Percentiles rank a stretch among this genome's conserved stretches.
These are phyloP conservation scores for Schlechtendalia chinensis DNA, from an alignment of 1,140 invertebrate species.

Conservation along the genomic window DNA sequence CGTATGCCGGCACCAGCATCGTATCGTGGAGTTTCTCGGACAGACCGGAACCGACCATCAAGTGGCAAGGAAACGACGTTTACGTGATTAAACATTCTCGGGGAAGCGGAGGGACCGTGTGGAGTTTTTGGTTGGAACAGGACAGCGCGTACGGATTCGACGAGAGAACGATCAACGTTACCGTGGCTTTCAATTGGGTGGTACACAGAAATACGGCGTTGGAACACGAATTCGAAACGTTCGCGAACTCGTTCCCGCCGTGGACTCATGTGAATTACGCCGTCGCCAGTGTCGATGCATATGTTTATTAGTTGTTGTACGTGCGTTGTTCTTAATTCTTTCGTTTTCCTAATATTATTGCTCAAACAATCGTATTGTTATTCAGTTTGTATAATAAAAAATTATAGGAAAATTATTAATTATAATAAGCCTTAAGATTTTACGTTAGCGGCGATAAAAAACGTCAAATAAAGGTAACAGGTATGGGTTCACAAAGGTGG, in stretches of 20 bases:
- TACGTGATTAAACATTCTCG: constrained; percentile 23
- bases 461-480: no score
- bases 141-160: not conserved
- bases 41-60: not conserved
- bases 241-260: constrained; percentile 10
- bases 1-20: not conserved
- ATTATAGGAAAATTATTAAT: no score
- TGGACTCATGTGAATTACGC: constrained; percentile 24
- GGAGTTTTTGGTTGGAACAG: constrained; percentile 34
- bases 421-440: no score
- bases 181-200: constrained; percentile 15
- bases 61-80: constrained; percentile 15
- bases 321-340: no score
- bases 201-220: not conserved
- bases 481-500: no score
- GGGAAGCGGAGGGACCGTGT: not conserved
- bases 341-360: no score
- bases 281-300: constrained; percentile 9
- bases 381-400: no score
- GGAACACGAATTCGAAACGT: constrained; percentile 5
- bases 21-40: constrained; percentile 11
- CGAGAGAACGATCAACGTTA: constrained; percentile 7
- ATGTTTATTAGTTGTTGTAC: not conserved
- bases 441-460: no score
- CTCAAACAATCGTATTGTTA: no score